phyloP scores from a whole-genome alignment of 2,113 vertebrate species.

The Eubucco bourcierii region DNA sequence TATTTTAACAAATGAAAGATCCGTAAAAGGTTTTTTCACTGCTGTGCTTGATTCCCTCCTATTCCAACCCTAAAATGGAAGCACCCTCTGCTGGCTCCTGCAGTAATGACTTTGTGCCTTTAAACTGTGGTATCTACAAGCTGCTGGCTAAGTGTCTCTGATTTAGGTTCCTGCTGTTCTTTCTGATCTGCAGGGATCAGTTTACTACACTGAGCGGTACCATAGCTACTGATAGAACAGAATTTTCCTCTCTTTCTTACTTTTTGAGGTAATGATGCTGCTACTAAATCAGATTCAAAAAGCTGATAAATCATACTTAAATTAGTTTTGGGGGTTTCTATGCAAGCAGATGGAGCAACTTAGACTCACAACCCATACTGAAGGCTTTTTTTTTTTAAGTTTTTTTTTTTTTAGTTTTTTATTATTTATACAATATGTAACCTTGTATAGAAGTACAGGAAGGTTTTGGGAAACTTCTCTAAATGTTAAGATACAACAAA shows the following conservation, averaged over 20 bases:
- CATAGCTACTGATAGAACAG: not conserved
- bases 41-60: not conserved
- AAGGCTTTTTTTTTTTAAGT: not conserved
- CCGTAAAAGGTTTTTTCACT: not conserved
- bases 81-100: conserved; percentile 68
- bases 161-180: not conserved
- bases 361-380: not conserved
- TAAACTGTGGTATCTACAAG: not conserved
- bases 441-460: not conserved
- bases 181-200: not conserved
- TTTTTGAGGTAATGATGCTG: not conserved
- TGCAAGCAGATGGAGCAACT: not conserved
- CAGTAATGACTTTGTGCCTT: conserved; percentile 28
- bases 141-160: not conserved
- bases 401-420: no score
- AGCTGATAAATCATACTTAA: not conserved
- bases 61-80: conserved; percentile 66
- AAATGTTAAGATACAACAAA: not conserved
- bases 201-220: not conserved
- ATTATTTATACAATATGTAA: not conserved
- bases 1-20: not conserved
- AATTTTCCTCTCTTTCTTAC: not conserved
- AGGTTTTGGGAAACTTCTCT: not conserved
- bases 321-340: not conserved
- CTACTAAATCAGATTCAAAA: not conserved